phyloP scores from a whole-genome alignment of 2,113 vertebrate species.

The Caranx ignobilis region DNA sequence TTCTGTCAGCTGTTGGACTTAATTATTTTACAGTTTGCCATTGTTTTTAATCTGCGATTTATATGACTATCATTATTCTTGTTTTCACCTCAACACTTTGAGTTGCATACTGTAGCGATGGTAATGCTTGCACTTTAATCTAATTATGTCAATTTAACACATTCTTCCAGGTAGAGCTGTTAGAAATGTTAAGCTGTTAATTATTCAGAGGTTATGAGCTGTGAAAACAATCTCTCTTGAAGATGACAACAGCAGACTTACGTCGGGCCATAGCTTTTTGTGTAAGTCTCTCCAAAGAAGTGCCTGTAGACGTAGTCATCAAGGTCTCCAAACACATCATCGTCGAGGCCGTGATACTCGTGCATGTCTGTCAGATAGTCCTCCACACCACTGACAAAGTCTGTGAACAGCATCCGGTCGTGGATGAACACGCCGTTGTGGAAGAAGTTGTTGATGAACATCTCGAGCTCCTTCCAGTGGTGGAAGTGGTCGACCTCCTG shows the following conservation, averaged over 20 bases:
- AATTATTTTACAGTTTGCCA: no score
- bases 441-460: slow-evolving; percentile 92
- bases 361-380: slow-evolving; percentile 91
- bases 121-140: no score
- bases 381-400: slow-evolving; percentile 93
- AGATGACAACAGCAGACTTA: slow-evolving; percentile 72
- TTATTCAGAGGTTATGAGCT: no score
- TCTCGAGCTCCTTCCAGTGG: slow-evolving; percentile 94
- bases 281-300: slow-evolving; percentile 89
- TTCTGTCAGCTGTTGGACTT: no score
- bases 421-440: slow-evolving; percentile 94
- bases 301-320: slow-evolving; percentile 92
- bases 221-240: neutral
- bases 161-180: neutral
- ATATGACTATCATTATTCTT: no score
- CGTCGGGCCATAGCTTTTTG: slow-evolving; percentile 87
- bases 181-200: no score
- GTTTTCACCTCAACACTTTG: no score
- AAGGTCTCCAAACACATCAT: slow-evolving; percentile 88
- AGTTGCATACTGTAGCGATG: no score
- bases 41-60: no score
- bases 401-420: slow-evolving; percentile 94
- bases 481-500: slow-evolving; percentile 90
- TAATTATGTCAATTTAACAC: no score
- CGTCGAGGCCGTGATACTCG: slow-evolving; percentile 86